phyloP scores from a whole-genome alignment of 2,797 vertebrate species.

The Notamacropus eugenii region DNA sequence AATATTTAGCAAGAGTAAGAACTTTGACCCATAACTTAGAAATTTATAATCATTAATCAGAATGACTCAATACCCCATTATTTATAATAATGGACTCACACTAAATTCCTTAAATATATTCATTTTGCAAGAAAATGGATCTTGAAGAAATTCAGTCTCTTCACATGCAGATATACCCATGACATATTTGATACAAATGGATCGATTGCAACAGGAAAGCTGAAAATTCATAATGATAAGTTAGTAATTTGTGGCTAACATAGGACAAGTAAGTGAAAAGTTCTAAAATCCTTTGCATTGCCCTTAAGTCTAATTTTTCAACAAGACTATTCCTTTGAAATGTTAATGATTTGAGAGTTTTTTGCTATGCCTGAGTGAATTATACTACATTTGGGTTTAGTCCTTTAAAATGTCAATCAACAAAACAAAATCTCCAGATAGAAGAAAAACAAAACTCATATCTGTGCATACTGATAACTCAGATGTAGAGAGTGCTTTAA shows the following conservation, averaged over 20 bases:
- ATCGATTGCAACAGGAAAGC: not conserved
- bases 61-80: not conserved
- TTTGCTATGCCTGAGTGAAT: not conserved
- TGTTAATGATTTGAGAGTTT: constrained; percentile 24
- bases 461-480: not conserved
- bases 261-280: not conserved
- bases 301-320: constrained; percentile 41
- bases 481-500: not conserved
- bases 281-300: constrained; percentile 2
- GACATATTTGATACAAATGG: not conserved
- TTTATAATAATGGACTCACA: not conserved
- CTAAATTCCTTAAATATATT: constrained; percentile 7
- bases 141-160: not conserved
- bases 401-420: constrained; percentile 33
- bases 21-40: constrained; percentile 11
- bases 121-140: not conserved
- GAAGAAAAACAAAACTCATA: not conserved
- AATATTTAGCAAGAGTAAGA: constrained; percentile 6
- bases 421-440: not conserved
- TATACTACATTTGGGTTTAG: not conserved
- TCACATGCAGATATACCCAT: not conserved
- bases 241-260: not conserved
- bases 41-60: not conserved
- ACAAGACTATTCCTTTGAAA: constrained; percentile 25
- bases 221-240: not conserved